Conservation (phyloP, 1,140 invertebrate species). For the Cecropterus lyciades region DNA sequence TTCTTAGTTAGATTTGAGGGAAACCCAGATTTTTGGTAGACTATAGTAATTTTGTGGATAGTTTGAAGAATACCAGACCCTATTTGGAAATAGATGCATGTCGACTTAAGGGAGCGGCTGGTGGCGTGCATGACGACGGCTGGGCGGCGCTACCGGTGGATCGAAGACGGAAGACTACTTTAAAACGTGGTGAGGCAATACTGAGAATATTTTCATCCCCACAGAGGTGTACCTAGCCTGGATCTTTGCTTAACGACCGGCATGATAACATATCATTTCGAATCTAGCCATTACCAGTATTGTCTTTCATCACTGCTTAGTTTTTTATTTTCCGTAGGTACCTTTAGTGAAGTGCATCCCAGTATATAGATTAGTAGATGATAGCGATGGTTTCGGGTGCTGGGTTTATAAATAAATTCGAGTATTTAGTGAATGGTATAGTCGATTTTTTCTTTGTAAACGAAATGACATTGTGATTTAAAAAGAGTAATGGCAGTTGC, state of each 20-base stretch:
- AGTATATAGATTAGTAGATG: constrained; percentile 72
- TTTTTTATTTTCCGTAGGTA: constrained; percentile 55
- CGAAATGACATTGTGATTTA: constrained; percentile 55
- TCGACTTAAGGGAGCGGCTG: constrained; percentile 45
- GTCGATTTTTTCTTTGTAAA: constrained; percentile 48
- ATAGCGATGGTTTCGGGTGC: constrained; percentile 70
- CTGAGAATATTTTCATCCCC: constrained; percentile 40
- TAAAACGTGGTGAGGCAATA: constrained; percentile 58
- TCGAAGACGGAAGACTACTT: constrained; percentile 56
- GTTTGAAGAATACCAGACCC: constrained; percentile 45
- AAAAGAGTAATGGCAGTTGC: constrained; percentile 57
- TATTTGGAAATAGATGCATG: constrained; percentile 67
- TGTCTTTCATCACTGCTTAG: constrained; percentile 62
- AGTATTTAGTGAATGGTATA: constrained; percentile 68
- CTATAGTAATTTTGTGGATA: constrained; percentile 47
- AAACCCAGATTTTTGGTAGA: constrained; percentile 50
- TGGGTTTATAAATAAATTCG: constrained; percentile 57
- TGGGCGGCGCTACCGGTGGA: constrained; percentile 39
- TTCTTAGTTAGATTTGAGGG: constrained; percentile 53
- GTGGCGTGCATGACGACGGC: constrained; percentile 64
- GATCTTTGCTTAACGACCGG: constrained; percentile 15
- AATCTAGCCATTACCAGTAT: constrained; percentile 49
- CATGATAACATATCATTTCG: constrained; percentile 35
- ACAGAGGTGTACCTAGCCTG: constrained; percentile 17
- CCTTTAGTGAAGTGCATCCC: constrained; percentile 77